phyloP scores from a whole-genome alignment of 2,888 invertebrate genomes.

The Eutolmus rufibarbis region DNA sequence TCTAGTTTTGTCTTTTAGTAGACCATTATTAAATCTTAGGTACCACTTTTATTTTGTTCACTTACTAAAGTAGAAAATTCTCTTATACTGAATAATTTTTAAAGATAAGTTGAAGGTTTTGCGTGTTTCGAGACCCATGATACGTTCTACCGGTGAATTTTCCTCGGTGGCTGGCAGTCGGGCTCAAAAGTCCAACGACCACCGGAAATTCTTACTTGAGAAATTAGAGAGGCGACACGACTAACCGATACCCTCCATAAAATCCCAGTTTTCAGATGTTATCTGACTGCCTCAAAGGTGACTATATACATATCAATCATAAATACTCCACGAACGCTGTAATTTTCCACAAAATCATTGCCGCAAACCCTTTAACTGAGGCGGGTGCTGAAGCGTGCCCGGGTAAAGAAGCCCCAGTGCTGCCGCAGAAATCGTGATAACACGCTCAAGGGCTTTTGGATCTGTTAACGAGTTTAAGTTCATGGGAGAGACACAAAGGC shows the following conservation, averaged over 20 bases:
- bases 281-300: not conserved
- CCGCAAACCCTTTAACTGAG: not conserved
- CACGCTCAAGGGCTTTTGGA: slow-evolving; percentile 24
- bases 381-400: not conserved
- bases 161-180: not conserved
- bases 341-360: slow-evolving; percentile 22
- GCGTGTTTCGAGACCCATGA: not conserved
- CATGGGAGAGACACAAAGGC: slow-evolving; percentile 27
- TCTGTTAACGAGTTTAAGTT: slow-evolving; percentile 35
- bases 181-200: not conserved
- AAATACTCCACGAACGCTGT: not conserved
- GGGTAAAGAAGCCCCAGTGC: not conserved
- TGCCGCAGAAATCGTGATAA: slow-evolving; percentile 7
- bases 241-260: not conserved
- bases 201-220: not conserved
- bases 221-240: not conserved
- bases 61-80: too few species aligned
- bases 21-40: too few species aligned
- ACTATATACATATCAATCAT: slow-evolving; percentile 1
- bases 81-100: not conserved
- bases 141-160: not conserved
- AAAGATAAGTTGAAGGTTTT: not conserved
- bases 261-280: not conserved
- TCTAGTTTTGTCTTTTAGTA: too few species aligned
- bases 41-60: too few species aligned